Conservation (phyloP, 2,113 vertebrate genomes). For the Canis aureus region DNA sequence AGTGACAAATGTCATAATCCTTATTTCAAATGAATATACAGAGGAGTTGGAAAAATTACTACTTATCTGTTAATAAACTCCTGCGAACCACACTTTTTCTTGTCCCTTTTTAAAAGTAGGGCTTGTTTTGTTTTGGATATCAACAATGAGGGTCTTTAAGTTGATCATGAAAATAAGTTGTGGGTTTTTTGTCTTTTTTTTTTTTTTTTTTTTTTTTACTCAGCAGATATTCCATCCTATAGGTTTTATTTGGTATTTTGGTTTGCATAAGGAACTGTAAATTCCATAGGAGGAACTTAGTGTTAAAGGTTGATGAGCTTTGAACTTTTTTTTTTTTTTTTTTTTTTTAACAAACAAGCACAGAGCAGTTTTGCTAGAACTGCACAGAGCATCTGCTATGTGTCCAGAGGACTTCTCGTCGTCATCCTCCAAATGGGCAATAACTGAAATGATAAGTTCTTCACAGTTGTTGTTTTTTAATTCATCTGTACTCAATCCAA, state of each 20-base stretch:
- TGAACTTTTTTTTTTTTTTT: slow-evolving; percentile 34
- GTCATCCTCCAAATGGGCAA: slow-evolving; percentile 40
- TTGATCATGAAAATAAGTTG: not conserved
- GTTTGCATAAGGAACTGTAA: slow-evolving; percentile 35
- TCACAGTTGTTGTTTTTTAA: slow-evolving; percentile 19
- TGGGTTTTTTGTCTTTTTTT: not conserved
- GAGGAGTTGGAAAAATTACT: slow-evolving; percentile 48
- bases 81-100: slow-evolving; percentile 51
- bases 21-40: slow-evolving; percentile 55
- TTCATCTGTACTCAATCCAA: slow-evolving; percentile 32
- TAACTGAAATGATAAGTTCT: slow-evolving; percentile 59
- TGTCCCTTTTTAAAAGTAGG: slow-evolving; percentile 56
- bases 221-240: not conserved
- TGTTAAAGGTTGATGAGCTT: slow-evolving; percentile 49
- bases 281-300: slow-evolving; percentile 40
- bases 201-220: slow-evolving; percentile 53
- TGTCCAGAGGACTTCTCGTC: slow-evolving; percentile 41
- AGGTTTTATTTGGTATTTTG: slow-evolving; percentile 43
- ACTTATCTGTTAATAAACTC: slow-evolving; percentile 46
- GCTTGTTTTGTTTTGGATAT: slow-evolving; percentile 63
- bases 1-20: slow-evolving; percentile 68
- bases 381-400: slow-evolving; percentile 66
- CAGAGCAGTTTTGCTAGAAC: slow-evolving; percentile 62
- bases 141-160: not conserved
- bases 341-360: slow-evolving; percentile 67